Evolutionary conservation across 2,797 vertebrate species (phyloP).

Genomic region (Megaceryle alcyon): DNA sequence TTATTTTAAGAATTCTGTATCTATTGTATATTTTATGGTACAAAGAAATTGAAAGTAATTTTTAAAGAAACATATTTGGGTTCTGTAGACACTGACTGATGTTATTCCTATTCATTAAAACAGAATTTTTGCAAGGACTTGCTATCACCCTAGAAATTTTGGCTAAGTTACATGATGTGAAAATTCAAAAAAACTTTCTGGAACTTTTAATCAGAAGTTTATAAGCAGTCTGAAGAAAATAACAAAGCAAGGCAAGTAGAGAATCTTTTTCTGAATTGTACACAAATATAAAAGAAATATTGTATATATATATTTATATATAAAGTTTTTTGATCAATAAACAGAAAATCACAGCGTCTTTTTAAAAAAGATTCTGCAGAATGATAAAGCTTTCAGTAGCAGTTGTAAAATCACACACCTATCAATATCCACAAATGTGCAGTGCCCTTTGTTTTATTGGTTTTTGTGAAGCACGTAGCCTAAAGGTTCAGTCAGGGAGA

Average conservation of each 20-base stretch:
- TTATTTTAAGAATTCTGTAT: not conserved
- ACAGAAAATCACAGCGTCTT: not conserved
- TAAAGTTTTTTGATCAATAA: not conserved
- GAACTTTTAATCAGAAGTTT: not conserved
- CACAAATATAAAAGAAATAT: not conserved
- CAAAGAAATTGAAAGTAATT: not conserved
- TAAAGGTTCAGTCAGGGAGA: not conserved
- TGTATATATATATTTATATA: accelerated
- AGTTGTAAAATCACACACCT: not conserved
- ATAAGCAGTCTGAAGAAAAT: not conserved
- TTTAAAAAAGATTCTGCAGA: not conserved
- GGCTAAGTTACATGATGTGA: not conserved
- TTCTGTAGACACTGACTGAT: not conserved
- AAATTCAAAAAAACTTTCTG: not conserved
- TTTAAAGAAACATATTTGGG: not conserved
- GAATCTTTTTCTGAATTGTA: not conserved
- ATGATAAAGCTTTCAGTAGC: not conserved
- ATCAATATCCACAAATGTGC: not conserved
- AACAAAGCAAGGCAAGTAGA: not conserved
- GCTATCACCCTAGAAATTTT: not conserved
- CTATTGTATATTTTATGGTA: not conserved
- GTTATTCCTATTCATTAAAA: not conserved
- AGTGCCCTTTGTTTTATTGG: not conserved
- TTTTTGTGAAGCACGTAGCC: not conserved
- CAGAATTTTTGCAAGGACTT: not conserved